Evolutionary conservation across 2,797 vertebrate genomes (phyloP).

Genomic region (Eremophila alpestris): DNA sequence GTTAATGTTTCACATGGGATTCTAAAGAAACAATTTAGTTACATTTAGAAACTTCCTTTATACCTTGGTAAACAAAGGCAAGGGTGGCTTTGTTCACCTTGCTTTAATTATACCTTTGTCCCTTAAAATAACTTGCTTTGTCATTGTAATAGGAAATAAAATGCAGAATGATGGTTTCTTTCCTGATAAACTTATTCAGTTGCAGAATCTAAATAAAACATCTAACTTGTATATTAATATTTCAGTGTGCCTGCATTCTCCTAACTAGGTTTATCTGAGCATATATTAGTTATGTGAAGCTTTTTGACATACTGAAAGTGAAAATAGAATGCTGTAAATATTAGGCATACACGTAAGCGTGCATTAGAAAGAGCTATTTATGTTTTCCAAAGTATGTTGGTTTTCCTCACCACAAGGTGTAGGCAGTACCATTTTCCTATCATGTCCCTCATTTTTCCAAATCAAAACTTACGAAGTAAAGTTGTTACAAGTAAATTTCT

Average conservation of each 20-base stretch:
- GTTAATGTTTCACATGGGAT: conserved; percentile 52
- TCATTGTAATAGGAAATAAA: background rate
- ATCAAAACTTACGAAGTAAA: background rate
- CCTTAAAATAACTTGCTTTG: conserved; percentile 48
- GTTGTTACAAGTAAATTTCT: background rate
- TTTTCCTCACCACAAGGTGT: background rate
- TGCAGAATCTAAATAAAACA: conserved; percentile 2
- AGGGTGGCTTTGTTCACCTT: conserved; percentile 49
- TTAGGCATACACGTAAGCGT: rapidly evolving
- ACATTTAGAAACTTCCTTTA: conserved; percentile 63
- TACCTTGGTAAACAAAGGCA: conserved; percentile 57
- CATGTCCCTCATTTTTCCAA: background rate
- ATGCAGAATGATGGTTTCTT: background rate
- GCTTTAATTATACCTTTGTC: conserved; percentile 40
- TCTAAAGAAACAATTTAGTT: conserved; percentile 54
- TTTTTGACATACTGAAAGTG: background rate
- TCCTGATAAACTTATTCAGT: background rate
- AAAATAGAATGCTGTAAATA: conserved; percentile 13
- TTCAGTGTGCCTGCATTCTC: background rate
- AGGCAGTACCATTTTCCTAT: background rate
- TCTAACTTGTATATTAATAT: background rate
- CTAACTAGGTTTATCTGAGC: background rate
- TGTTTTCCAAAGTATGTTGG: background rate
- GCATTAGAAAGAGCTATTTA: background rate
- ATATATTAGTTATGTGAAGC: background rate